Conservation (phyloP, 2,797 vertebrate genomes). For the Spizella passerina region DNA sequence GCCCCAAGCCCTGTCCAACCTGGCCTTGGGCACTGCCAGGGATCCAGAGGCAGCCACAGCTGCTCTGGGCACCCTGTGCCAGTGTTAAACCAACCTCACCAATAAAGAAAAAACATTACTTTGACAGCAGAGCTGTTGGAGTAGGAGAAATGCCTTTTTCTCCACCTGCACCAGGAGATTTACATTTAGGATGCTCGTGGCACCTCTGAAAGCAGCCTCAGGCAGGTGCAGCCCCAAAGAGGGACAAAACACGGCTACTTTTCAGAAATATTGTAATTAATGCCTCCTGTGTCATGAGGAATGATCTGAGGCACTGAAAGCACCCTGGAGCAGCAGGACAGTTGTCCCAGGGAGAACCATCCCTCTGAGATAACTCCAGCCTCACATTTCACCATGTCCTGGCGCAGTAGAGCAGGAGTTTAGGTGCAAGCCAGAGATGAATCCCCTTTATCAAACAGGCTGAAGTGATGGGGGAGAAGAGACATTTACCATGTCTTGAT, state of each 20-base stretch:
- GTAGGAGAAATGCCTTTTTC: background rate
- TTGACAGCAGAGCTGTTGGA: background rate
- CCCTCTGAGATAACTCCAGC: background rate
- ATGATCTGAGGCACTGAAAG: background rate
- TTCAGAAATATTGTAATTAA: background rate
- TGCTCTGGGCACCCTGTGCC: fast-evolving
- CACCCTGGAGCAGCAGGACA: background rate
- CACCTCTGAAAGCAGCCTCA: background rate
- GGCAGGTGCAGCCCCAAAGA: fast-evolving
- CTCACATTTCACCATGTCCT: background rate
- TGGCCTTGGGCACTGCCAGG: background rate
- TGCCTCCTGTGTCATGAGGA: background rate
- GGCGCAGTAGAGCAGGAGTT: background rate
- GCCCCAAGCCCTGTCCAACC: fast-evolving
- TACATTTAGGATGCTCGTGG: background rate
- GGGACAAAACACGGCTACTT: background rate
- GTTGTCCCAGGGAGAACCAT: background rate
- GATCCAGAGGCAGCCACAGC: background rate
- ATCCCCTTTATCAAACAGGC: background rate
- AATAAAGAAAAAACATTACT: too few relatives aligned
- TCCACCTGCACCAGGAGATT: fast-evolving
- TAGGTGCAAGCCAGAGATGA: background rate
- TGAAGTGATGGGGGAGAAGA: background rate
- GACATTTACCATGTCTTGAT: background rate
- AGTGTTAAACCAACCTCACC: background rate